Evolutionary conservation across 2,888 invertebrate genomes (phyloP).

Genomic region (Notodonta dromedarius): DNA sequence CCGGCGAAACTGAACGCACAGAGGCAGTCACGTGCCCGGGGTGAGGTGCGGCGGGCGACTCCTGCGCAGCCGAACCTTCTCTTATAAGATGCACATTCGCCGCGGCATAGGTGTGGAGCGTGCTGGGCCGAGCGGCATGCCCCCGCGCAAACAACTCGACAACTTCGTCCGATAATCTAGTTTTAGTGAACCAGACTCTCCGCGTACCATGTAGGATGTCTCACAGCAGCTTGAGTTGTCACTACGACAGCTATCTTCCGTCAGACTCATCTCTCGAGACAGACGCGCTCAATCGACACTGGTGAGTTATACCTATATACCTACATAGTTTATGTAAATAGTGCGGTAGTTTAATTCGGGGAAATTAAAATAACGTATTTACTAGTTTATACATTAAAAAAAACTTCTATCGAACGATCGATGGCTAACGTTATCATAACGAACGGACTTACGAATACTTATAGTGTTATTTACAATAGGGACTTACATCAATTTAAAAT

Average conservation of each 20-base stretch:
- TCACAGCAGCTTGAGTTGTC: constrained; percentile 81
- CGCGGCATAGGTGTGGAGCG: constrained; percentile 79
- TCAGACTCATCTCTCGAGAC: constrained; percentile 81
- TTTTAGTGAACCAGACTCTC: constrained; percentile 68
- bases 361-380: too few species aligned
- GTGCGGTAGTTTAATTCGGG: neutral
- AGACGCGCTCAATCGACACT: constrained; percentile 80
- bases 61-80: constrained; percentile 76
- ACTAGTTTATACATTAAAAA: too few species aligned
- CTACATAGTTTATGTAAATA: constrained; percentile 8
- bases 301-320: constrained; percentile 58
- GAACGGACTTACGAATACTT: too few species aligned
- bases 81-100: constrained; percentile 81
- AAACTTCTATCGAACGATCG: too few species aligned
- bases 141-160: constrained; percentile 61
- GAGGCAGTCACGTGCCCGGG: constrained; percentile 83
- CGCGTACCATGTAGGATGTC: constrained; percentile 83
- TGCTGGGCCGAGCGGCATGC: constrained; percentile 75
- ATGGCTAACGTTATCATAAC: too few species aligned
- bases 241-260: constrained; percentile 80
- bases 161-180: constrained; percentile 60
- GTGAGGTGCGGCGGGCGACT: constrained; percentile 81
- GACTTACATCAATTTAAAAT: too few species aligned
- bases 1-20: constrained; percentile 71
- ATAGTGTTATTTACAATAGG: too few species aligned